Percentiles rank a stretch among this genome's conserved stretches.
Evolutionary conservation across 2,797 vertebrate species (phyloP).

Genomic region (Xerus rutilus): DNA sequence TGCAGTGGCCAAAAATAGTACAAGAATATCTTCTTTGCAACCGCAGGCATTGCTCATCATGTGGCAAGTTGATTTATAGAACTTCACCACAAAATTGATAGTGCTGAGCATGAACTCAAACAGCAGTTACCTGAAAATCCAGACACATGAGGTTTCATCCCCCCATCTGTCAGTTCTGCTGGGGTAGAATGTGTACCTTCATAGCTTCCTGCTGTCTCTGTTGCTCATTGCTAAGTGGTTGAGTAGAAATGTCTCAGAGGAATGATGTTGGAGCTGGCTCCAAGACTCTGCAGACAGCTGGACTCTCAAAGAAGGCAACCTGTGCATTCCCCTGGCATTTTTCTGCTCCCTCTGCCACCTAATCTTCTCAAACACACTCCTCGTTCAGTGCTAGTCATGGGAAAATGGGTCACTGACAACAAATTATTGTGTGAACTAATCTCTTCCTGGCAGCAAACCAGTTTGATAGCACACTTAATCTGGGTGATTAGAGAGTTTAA

Average conservation of each 20-base stretch:
- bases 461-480: background rate
- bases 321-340: background rate
- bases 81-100: slow-evolving; percentile 45
- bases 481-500: slow-evolving; percentile 29
- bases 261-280: background rate
- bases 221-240: background rate
- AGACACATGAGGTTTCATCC: background rate
- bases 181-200: background rate
- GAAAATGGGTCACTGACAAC: slow-evolving; percentile 9
- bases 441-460: slow-evolving; percentile 8
- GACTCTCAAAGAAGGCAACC: background rate
- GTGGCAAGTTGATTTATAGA: slow-evolving; percentile 35
- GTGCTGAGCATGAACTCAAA: slow-evolving; percentile 37
- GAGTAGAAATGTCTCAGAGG: background rate
- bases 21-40: background rate
- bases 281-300: background rate
- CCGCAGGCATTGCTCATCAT: background rate
- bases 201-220: background rate
- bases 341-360: background rate
- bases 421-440: background rate
- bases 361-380: background rate
- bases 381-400: background rate
- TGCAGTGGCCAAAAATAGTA: slow-evolving; percentile 77
- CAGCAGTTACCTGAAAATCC: slow-evolving; percentile 66
- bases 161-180: background rate